Evolutionary conservation across 2,797 vertebrate species (phyloP), one percentile per base, ranked within the genome.

Genomic region (Enteromius viviparus): DNA sequence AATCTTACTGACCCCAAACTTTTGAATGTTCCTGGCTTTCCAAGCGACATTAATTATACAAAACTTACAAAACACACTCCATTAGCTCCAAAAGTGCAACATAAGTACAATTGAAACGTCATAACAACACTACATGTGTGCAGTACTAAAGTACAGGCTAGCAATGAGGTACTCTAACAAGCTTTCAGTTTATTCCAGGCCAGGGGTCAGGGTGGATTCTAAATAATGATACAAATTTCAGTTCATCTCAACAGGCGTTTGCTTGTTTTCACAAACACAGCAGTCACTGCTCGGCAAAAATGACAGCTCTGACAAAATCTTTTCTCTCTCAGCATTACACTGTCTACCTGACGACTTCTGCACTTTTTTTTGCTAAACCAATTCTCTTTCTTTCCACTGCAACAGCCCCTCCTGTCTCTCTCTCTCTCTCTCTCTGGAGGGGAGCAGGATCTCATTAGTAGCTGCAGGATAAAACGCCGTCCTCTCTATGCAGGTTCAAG

Each of bases 401-500:
- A 71, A 62, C 51, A 58, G 42, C 51, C 76, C 34, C 76, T 83
- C 78, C 87, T 65, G 60, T 76, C 85, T 78, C 66, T 51, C 83
- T 62, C 75, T 71, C 85, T 78, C 66, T 51, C 83, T 62, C 75
- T 78, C 76, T 78, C 60, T 21, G 96, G 96, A 94, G 93, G 93
- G 92, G 89, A 95, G 94, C 96, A 95, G 97, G 96, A 96, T 98
- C 97, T 99, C 98, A 99, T 98, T 99, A 99, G 96, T 93, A 92
- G 93, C 94, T 94, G 95, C 96, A 94, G 96, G 96, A 96, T 96
- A 96, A 93, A 92, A 94, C 92, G 96, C 97, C 92, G 97, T 98
- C 98, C 97, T 98, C 95, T 95, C 96, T 95, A 95, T 95, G 91
- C 92, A 93, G 96, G 98, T 98, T 99, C 98, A 99, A 99, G 98